phyloP scores from a whole-genome alignment of 2,113 vertebrate species.

The Tragelaphus strepsiceros region DNA sequence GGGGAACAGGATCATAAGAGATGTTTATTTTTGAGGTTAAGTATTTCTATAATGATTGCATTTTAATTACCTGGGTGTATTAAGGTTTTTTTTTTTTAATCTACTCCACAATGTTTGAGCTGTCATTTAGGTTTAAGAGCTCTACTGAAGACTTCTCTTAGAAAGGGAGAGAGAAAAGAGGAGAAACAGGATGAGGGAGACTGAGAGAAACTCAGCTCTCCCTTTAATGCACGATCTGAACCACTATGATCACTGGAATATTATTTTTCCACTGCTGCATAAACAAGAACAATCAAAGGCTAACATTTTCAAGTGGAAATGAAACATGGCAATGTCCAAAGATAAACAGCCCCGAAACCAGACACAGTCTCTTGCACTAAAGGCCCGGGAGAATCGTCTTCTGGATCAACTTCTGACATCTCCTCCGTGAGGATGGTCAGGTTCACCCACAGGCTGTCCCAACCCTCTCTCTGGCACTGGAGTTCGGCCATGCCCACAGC shows the following conservation, averaged over 20 bases:
- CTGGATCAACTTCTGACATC: too few relatives aligned
- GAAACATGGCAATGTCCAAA: background rate
- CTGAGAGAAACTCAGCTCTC: background rate
- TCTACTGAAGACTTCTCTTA: background rate
- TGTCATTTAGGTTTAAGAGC: background rate
- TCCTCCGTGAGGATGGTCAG: accelerated
- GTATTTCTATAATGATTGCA: background rate
- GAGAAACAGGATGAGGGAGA: background rate
- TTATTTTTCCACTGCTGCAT: background rate
- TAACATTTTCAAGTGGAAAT: background rate
- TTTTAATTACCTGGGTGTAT: background rate
- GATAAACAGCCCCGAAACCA: background rate
- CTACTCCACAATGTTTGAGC: background rate
- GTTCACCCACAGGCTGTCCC: accelerated
- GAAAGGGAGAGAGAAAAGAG: background rate
- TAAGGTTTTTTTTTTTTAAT: background rate
- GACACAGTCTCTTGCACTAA: accelerated
- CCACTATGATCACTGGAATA: background rate
- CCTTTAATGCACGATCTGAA: background rate
- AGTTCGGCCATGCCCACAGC: accelerated
- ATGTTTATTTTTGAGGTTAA: background rate
- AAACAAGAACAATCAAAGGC: background rate
- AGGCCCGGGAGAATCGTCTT: accelerated
- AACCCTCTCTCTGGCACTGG: accelerated
- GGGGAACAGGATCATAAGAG: background rate